These are phyloP conservation scores for Helicoverpa armigera DNA, from an alignment of 1,140 invertebrate genomes.

Conservation along the genomic window DNA sequence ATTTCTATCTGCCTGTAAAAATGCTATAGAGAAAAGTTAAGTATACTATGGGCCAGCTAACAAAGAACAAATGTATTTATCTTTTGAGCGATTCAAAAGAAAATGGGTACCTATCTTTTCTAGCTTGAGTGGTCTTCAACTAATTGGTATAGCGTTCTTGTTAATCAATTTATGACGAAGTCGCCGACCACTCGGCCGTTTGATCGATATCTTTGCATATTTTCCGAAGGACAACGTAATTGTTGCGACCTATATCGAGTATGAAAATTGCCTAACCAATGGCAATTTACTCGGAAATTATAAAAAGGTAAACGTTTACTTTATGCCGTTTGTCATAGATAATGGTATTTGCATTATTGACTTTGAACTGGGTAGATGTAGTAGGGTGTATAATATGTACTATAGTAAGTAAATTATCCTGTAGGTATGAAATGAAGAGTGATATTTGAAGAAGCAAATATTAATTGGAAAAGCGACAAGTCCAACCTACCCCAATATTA, in stretches of 20 bases:
- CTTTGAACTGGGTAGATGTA: background rate
- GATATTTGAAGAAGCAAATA: no score
- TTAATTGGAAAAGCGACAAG: no score
- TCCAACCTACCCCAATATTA: no score
- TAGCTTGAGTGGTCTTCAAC: background rate
- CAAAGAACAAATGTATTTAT: background rate
- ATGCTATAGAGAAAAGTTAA: background rate
- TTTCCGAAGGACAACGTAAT: slow-evolving; percentile 43
- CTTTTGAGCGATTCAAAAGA: background rate
- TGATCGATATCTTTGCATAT: slow-evolving; percentile 41
- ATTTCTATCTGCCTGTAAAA: background rate
- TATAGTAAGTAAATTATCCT: no score
- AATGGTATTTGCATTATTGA: background rate
- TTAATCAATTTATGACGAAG: slow-evolving; percentile 19
- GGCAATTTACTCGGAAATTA: slow-evolving; percentile 33
- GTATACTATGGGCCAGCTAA: background rate
- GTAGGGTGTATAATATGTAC: background rate
- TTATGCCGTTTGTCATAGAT: background rate
- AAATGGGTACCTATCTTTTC: background rate
- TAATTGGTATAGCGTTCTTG: slow-evolving; percentile 31
- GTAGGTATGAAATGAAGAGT: no score
- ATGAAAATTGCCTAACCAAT: slow-evolving; percentile 51
- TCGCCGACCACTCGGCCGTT: slow-evolving; percentile 3
- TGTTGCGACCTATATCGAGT: slow-evolving; percentile 47
- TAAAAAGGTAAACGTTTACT: slow-evolving; percentile 37